These are phyloP conservation scores for Sycophila texana DNA, from an alignment of 2,888 invertebrate genomes.

Conservation along the genomic window DNA sequence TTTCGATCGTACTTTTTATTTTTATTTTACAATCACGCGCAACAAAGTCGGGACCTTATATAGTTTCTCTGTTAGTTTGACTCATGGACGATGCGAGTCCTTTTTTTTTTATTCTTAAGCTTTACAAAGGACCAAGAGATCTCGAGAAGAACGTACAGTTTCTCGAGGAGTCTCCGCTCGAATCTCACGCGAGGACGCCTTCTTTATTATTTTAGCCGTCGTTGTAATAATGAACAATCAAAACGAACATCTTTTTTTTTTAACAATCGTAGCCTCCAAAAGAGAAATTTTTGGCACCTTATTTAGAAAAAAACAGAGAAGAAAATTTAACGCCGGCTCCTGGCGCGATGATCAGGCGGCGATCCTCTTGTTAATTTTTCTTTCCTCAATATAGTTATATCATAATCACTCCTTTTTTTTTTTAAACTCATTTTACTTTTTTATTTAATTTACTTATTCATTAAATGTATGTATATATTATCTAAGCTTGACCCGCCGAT, in stretches of 20 bases:
- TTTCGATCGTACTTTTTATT: background rate
- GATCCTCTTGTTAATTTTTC: constrained; percentile 25
- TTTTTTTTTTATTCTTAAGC: constrained; percentile 12
- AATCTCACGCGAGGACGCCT: background rate
- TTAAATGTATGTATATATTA: constrained; percentile 30
- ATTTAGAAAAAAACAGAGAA: no score
- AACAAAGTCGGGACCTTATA: constrained; percentile 23
- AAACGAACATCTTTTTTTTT: background rate
- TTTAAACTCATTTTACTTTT: background rate
- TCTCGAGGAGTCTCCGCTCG: constrained; percentile 13
- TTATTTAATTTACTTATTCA: constrained; percentile 22
- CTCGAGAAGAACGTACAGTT: constrained; percentile 47
- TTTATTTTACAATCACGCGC: constrained; percentile 10
- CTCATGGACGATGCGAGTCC: constrained; percentile 28
- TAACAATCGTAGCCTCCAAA: background rate
- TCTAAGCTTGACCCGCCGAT: constrained; percentile 46
- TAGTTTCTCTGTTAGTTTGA: constrained; percentile 1
- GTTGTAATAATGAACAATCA: background rate
- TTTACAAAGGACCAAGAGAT: constrained; percentile 40
- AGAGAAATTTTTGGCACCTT: background rate
- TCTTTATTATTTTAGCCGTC: background rate
- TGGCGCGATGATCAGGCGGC: background rate
- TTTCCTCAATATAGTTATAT: background rate
- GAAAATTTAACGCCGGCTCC: no score
- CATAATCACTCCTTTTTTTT: no score